Evolutionary conservation across 2,888 invertebrate genomes (phyloP), one percentile per base, ranked within the genome.

Genomic region (Apamea crenata): DNA sequence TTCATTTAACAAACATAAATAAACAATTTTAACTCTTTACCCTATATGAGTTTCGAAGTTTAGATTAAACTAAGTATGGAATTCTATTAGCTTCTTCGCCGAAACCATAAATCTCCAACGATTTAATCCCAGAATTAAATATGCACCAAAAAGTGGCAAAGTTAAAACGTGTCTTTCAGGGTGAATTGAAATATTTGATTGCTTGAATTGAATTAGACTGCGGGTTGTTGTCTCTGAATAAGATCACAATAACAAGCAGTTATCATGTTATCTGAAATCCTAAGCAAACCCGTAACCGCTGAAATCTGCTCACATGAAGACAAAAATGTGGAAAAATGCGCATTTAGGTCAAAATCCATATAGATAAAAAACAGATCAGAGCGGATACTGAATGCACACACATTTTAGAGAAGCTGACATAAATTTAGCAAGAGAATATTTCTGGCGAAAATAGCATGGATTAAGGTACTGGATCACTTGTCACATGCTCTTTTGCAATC

Each of bases 401-500:
- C 16, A 44, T 32, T 53, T n/a, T 32, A 29, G 21, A 73, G n/a
- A 16, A n/a, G 21, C 8, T 8, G 2, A 1, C 21, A 72, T 61
- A 25, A 4, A 2, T 7, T 10, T 10, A 16, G 4, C 25, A 56
- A 47, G 12, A 18, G 16, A 74, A 3, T 63, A 29, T 59, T 50
- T 56, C 12, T 25, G 29, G 70, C 25, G 36, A 85, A n/a, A 21
- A 53, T 32, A 40, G 56, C 29, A 44, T 36, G 40, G 16, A 47
- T 59, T 36, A 56, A 36, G 47, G 50, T 50, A 74, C 61, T 59
- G 40, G 65, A 65, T 69, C 80, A 69, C 67, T 63, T 74, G 63
- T 75, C 74, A 70, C 69, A 65, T 78, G 77, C 70, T 74, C 40
- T 85, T 87, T 82, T 77, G 85, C 77, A 82, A 87, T 81, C 50